A percentile compares a stretch with the other conserved stretches of the same genome.
Conservation (phyloP, 2,888 invertebrate genomes). For the Acleris emargana region DNA sequence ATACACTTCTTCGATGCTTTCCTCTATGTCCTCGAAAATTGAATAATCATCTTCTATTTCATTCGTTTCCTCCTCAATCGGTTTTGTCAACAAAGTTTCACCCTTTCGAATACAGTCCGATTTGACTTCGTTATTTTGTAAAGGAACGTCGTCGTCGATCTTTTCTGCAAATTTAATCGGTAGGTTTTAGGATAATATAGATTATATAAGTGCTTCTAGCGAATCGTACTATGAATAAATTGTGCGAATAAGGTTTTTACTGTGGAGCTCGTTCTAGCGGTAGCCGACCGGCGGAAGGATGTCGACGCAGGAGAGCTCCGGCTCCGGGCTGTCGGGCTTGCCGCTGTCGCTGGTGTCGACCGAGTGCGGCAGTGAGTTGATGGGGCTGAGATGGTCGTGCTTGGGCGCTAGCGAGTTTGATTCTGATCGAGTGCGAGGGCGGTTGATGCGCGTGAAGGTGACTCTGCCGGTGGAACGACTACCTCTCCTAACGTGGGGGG, state of each 20-base stretch:
- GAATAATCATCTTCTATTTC: slow-evolving; percentile 63
- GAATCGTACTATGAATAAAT: slow-evolving; percentile 43
- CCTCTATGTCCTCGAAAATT: slow-evolving; percentile 58
- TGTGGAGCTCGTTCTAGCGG: slow-evolving; percentile 64
- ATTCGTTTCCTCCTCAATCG: slow-evolving; percentile 57
- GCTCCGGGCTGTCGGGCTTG: slow-evolving; percentile 76
- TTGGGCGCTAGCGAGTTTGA: slow-evolving; percentile 16
- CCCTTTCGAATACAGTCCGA: slow-evolving; percentile 44
- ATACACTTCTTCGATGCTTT: slow-evolving; percentile 58
- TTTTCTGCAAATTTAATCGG: slow-evolving; percentile 64
- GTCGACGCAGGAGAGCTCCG: slow-evolving; percentile 71
- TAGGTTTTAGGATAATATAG: slow-evolving; percentile 19
- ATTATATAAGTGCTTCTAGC: slow-evolving; percentile 39
- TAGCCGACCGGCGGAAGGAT: slow-evolving; percentile 76
- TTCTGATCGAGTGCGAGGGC: slow-evolving; percentile 14
- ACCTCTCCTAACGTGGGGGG: slow-evolving; percentile 78
- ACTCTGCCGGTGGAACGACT: slow-evolving; percentile 62
- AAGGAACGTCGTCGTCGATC: slow-evolving; percentile 50
- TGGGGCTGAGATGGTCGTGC: slow-evolving; percentile 1
- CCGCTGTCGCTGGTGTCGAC: slow-evolving; percentile 77
- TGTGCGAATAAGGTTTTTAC: slow-evolving; percentile 45
- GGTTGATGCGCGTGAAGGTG: slow-evolving; percentile 24
- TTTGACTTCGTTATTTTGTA: slow-evolving; percentile 47
- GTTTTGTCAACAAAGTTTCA: slow-evolving; percentile 50
- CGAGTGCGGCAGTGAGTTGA: slow-evolving; percentile 49